Evolutionary conservation across 2,888 invertebrate genomes (phyloP).

Genomic region (Watsonalla binaria): DNA sequence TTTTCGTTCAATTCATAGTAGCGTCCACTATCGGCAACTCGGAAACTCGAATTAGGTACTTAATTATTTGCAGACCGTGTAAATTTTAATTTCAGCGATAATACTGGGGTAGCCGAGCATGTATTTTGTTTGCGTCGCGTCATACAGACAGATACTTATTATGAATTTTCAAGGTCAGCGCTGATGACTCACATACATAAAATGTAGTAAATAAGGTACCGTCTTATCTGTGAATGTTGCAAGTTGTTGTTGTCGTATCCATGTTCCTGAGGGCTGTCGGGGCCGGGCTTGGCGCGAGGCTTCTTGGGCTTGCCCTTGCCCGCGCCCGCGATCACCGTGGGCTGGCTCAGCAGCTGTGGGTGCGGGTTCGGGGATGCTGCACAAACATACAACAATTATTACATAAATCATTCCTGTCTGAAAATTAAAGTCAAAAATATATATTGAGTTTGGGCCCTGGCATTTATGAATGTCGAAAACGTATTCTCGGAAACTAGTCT

Average conservation of each 20-base stretch:
- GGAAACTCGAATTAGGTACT: no score
- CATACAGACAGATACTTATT: no score
- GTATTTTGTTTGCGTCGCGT: no score
- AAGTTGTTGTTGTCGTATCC: constrained; percentile 76
- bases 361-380: constrained; percentile 86
- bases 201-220: constrained; percentile 33
- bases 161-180: no score
- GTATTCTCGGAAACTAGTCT: no score
- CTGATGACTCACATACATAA: no score
- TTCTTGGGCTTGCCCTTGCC: constrained; percentile 85
- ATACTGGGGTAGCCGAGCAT: no score
- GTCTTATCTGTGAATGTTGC: constrained; percentile 68
- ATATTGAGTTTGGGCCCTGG: not conserved
- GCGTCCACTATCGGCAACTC: no score
- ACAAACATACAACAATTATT: constrained; percentile 9
- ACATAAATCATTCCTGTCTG: not conserved
- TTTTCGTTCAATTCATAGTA: no score
- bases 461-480: no score
- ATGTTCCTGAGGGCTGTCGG: constrained; percentile 84
- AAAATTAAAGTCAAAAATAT: not conserved
- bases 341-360: constrained; percentile 88
- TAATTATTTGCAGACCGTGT: no score
- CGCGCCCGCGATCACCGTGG: constrained; percentile 86
- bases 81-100: no score
- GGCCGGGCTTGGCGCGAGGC: constrained; percentile 81